phyloP scores from a whole-genome alignment of 2,888 invertebrate genomes.

The Vesta saturnalis region DNA sequence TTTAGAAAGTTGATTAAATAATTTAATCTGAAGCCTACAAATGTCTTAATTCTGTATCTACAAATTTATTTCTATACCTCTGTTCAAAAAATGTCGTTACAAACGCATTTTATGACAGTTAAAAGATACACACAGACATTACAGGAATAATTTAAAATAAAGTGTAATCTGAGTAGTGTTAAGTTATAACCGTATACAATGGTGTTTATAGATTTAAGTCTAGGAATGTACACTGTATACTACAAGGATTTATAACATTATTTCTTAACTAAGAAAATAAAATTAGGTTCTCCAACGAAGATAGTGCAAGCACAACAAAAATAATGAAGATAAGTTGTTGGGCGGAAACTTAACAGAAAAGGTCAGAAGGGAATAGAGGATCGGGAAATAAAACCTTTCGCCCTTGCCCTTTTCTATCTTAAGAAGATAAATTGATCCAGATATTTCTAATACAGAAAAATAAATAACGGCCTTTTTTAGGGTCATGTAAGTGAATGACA shows the following conservation, averaged over 20 bases:
- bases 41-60: conserved; percentile 27
- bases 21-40: conserved; percentile 33
- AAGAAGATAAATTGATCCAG: conserved; percentile 28
- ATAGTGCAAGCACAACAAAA: conserved; percentile 22
- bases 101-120: neutral
- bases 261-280: conserved; percentile 1
- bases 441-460: conserved; percentile 18
- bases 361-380: conserved; percentile 42
- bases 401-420: conserved; percentile 35
- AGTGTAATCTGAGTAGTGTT: too few relatives aligned
- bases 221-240: too few relatives aligned
- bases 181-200: too few relatives aligned
- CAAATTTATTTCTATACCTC: conserved; percentile 16
- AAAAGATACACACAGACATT: neutral
- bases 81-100: neutral
- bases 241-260: neutral
- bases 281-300: neutral
- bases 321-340: conserved; percentile 45
- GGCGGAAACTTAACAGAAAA: conserved; percentile 38
- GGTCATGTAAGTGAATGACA: neutral
- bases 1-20: conserved; percentile 40
- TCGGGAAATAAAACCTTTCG: conserved; percentile 40
- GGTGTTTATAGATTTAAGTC: neutral
- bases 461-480: conserved; percentile 14
- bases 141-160: neutral